Conservation (phyloP, 2,888 invertebrate species). For the Syrista parreyssii region DNA sequence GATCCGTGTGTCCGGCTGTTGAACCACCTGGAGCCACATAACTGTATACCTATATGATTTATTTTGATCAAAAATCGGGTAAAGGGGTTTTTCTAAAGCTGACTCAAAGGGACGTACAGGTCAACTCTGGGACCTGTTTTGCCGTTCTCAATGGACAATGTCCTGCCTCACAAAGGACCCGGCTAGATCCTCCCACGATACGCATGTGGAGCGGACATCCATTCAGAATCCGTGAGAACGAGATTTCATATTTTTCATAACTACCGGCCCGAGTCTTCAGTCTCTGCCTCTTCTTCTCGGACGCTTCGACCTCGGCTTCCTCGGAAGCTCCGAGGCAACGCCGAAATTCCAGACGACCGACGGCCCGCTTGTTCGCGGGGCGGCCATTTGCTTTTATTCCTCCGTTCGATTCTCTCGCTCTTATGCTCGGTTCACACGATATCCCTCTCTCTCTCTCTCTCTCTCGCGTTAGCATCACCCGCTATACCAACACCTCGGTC, state of each 20-base stretch:
- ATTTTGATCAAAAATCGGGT: constrained; percentile 61
- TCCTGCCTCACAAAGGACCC: constrained; percentile 64
- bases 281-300: constrained; percentile 18
- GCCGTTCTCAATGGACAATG: constrained; percentile 63
- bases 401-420: background rate
- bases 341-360: constrained; percentile 13
- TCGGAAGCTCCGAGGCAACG: constrained; percentile 2
- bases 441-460: background rate
- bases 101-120: constrained; percentile 56
- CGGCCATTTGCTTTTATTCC: background rate
- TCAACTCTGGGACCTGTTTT: constrained; percentile 58
- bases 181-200: constrained; percentile 69
- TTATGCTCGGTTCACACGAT: background rate
- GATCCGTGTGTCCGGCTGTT: constrained; percentile 27
- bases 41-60: constrained; percentile 60
- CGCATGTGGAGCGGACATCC: constrained; percentile 63
- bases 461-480: background rate
- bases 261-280: constrained; percentile 37
- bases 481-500: background rate
- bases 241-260: constrained; percentile 66
- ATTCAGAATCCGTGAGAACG: constrained; percentile 65
- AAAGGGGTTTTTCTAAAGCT: constrained; percentile 55
- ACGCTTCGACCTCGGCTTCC: background rate
- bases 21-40: constrained; percentile 49
- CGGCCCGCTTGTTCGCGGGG: constrained; percentile 32